Base-by-base conservation (phyloP, 1,140 invertebrate species). In the Apis florea region DNA sequence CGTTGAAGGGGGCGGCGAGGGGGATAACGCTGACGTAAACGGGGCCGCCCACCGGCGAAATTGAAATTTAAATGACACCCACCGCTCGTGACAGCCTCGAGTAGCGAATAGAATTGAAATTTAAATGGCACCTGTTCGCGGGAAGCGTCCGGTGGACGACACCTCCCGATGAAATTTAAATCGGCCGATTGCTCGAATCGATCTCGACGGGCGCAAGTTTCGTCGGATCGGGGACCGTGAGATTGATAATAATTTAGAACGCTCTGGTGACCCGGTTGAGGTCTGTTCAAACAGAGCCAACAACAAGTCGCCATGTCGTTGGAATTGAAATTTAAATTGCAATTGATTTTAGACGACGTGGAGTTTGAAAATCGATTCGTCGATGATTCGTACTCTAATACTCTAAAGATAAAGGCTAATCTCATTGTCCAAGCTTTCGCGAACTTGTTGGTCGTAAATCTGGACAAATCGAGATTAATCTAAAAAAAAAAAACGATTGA, bases 51-150 rank as follows among this genome's bases (percentile, higher is more conserved):
- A 72, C 51, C 17, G n/a, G 8, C 4, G 49, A 54, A 49, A 75
- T 64, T 75, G 59, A 75, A 64, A 53, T 64, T 75, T 31, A 64
- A 75, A 64, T 53, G 24, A 21, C 72, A 63, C 9, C 70, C n/a
- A 12, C 10, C 8, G 19, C 8, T 21, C 31, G 31, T 31, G 31
- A 40, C 31, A 40, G 12, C 21, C 15, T 58, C 54, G 26, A 17
- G 17, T 6, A 19, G 40, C 63, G 8, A 61, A 6, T 0, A 5
- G 24, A n/a, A 75, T 81, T 67, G 47, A 67, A 75, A 59, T 75
- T 59, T 75, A 81, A 81, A 81, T 75, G 53, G 17, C 40, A 75
- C 61, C 51, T 74, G 63, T 51, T 75, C 53, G n/a, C 24, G 78
- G 13, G 17, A 31, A 31, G 40, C 19, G 1, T 17, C 51, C 17